Percentiles rank a stretch among this genome's conserved stretches.
Conservation (phyloP, 2,113 vertebrate species). For the Charadrius vociferus region DNA sequence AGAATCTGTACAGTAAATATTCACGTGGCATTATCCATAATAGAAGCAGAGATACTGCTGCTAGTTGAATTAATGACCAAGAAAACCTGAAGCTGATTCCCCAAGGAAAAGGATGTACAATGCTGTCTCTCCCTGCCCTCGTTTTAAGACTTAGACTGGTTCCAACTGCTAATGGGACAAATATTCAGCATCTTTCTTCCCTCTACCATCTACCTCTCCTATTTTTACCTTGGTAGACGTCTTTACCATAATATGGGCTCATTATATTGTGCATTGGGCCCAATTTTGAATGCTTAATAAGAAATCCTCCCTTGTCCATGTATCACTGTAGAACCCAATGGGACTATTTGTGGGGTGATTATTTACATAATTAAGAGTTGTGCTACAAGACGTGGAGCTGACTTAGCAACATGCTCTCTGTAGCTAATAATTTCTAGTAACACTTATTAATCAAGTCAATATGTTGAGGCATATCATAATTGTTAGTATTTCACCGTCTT, state of each 20-base stretch:
- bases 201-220: neutral
- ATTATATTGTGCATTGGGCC: neutral
- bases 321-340: neutral
- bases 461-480: neutral
- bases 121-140: neutral
- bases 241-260: neutral
- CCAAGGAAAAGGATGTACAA: neutral
- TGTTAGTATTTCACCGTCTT: neutral
- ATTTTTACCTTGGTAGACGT: neutral
- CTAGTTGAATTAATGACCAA: neutral
- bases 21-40: neutral
- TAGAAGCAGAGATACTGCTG: neutral
- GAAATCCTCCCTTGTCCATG: neutral
- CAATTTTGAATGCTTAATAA: neutral
- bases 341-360: neutral
- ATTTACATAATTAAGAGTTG: neutral
- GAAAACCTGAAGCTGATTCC: neutral
- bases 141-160: neutral
- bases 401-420: neutral
- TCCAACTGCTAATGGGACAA: neutral
- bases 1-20: neutral
- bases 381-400: neutral
- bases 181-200: conserved; percentile 12
- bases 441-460: neutral
- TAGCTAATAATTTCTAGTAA: neutral